Conservation (phyloP, 92 coral and sea anemone genomes). For the Umimayanthus chanpuru region DNA sequence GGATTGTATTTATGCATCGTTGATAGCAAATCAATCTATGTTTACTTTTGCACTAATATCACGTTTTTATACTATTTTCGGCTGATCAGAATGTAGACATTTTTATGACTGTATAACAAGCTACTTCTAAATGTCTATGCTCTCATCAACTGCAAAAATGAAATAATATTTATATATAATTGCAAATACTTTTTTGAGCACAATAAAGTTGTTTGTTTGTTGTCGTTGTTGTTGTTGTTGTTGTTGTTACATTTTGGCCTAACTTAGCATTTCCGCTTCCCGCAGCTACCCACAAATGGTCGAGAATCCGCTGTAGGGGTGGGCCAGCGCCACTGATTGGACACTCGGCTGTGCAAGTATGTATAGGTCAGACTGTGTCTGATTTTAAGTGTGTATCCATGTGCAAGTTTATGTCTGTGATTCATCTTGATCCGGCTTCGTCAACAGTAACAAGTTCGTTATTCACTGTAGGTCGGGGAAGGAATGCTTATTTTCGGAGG, state of each 20-base stretch:
- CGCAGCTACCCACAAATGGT: constrained; percentile 78
- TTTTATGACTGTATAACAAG: not conserved
- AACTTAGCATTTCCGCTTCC: not conserved
- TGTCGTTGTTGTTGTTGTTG: no score
- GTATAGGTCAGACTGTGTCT: not conserved
- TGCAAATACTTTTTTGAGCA: no score
- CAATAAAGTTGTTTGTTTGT: no score
- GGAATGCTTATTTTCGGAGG: constrained; percentile 98
- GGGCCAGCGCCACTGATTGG: constrained; percentile 91
- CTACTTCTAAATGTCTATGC: no score
- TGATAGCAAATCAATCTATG: no score
- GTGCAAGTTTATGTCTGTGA: not conserved
- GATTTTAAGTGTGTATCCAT: not conserved
- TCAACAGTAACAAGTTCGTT: not conserved
- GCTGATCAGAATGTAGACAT: not conserved
- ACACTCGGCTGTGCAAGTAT: constrained; percentile 84
- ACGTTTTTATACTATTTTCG: not conserved
- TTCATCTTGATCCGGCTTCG: not conserved
- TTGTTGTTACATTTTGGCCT: not conserved
- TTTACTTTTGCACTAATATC: not conserved
- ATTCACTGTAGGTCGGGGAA: constrained; percentile 76
- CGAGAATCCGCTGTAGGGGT: constrained; percentile 74
- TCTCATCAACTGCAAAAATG: no score
- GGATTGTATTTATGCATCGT: no score
- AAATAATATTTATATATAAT: no score